Conservation (phyloP, 2,888 invertebrate genomes). For the Leptinotarsa rubiginosa region DNA sequence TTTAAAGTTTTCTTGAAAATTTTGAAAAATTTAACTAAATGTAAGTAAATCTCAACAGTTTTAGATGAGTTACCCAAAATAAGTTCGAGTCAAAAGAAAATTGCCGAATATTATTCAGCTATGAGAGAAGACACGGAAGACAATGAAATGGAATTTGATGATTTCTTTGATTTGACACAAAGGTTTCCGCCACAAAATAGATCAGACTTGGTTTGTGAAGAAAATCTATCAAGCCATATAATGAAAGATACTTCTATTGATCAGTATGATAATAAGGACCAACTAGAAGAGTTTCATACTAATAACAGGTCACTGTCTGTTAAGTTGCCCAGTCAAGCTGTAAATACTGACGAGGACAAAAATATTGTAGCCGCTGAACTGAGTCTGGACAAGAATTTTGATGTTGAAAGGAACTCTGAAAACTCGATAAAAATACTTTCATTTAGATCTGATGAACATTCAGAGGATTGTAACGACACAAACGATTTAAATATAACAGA, state of each 20-base stretch:
- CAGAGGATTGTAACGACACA: constrained; percentile 36
- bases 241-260: neutral
- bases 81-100: neutral
- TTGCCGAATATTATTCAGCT: neutral
- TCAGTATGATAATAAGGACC: neutral
- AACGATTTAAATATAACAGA: constrained; percentile 52
- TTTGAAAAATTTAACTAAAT: too few species aligned
- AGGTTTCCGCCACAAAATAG: neutral
- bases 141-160: neutral
- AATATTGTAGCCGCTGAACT: neutral
- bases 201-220: neutral
- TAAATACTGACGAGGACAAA: neutral
- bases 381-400: neutral
- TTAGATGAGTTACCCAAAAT: neutral
- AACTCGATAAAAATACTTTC: neutral
- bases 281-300: neutral
- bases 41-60: neutral
- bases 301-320: neutral
- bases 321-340: neutral
- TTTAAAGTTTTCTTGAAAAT: too few species aligned
- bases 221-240: neutral
- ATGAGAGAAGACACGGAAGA: neutral
- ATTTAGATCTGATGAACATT: constrained; percentile 1
- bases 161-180: neutral
- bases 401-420: neutral